A percentile compares a stretch with the other conserved stretches of the same genome.
Evolutionary conservation across 2,113 vertebrate species (phyloP).

Genomic region (rat (Rattus norvegicus)): DNA sequence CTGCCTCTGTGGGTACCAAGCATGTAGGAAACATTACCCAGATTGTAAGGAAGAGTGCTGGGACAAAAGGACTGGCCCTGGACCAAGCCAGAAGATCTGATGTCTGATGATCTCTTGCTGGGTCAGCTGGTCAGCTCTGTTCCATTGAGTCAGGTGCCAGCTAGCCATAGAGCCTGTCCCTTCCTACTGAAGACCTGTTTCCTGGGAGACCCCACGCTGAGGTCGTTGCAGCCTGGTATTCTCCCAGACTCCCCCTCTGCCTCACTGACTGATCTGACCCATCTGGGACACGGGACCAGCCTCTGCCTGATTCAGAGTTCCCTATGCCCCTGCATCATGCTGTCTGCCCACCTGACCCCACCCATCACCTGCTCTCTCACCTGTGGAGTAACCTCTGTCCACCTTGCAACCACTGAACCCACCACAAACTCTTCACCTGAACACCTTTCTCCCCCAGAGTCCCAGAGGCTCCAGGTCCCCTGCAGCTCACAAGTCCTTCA

Average conservation of each 20-base stretch:
- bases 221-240: background rate
- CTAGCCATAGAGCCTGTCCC: background rate
- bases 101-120: background rate
- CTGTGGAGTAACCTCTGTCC: background rate
- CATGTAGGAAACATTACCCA: background rate
- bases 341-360: background rate
- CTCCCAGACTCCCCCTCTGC: background rate
- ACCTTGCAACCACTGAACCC: background rate
- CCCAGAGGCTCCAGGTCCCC: background rate
- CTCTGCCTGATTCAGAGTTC: background rate
- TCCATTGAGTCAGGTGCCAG: background rate
- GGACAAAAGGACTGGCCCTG: background rate
- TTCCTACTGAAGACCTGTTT: background rate
- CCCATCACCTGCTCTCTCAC: no score
- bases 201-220: background rate
- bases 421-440: background rate
- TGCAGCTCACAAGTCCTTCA: background rate
- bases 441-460: background rate
- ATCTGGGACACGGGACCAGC: background rate
- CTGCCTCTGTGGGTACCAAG: background rate
- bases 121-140: no score
- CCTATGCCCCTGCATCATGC: no score
- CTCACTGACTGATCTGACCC: no score
- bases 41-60: background rate
- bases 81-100: background rate